These are phyloP conservation scores for Motacilla alba DNA, from an alignment of 2,113 vertebrate species.

Conservation along the genomic window DNA sequence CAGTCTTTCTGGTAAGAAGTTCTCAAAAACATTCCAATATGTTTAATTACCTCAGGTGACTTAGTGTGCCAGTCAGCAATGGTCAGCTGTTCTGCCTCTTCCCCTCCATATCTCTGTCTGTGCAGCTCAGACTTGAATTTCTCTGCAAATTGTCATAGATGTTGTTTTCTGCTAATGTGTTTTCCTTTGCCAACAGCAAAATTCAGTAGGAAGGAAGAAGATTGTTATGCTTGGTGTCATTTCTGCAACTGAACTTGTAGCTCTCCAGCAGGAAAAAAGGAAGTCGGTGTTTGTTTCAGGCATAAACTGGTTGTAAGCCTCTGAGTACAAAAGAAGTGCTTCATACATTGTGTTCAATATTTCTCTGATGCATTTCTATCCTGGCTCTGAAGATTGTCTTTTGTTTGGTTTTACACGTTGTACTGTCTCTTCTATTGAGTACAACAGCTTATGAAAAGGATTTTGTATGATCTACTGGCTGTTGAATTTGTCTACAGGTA, in stretches of 20 bases:
- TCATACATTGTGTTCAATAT: not conserved
- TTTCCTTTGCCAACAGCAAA: not conserved
- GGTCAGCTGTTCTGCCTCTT: not conserved
- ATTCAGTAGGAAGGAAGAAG: not conserved
- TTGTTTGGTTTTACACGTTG: not conserved
- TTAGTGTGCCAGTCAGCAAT: not conserved
- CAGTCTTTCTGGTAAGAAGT: not conserved
- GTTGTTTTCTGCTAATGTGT: not conserved
- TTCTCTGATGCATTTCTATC: not conserved
- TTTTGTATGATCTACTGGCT: not conserved
- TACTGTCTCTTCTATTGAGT: not conserved
- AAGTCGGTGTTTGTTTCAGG: not conserved
- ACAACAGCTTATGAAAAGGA: not conserved
- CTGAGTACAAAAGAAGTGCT: not conserved
- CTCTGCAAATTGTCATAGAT: not conserved
- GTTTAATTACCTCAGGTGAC: not conserved
- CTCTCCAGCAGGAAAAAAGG: not conserved
- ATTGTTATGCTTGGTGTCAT: not conserved
- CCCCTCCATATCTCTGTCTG: not conserved
- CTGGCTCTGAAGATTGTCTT: not conserved
- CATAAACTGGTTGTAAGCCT: not conserved
- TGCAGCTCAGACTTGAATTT: not conserved
- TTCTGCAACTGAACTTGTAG: not conserved
- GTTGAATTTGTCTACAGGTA: not conserved
- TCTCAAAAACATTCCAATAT: not conserved